Evolutionary conservation across 2,797 vertebrate genomes (phyloP).

Genomic region (Nasua narica): DNA sequence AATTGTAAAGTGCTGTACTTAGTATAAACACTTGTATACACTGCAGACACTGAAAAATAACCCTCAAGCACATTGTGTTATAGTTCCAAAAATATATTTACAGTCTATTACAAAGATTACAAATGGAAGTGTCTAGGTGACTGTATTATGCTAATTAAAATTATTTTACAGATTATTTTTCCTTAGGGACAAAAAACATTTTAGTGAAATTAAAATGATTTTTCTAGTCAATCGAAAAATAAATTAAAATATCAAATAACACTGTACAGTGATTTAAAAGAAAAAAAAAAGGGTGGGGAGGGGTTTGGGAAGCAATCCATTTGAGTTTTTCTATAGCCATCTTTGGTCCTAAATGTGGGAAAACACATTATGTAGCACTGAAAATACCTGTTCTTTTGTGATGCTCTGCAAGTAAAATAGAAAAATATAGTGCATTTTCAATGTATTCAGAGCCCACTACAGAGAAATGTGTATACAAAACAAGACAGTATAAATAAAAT

Average conservation of each 20-base stretch:
- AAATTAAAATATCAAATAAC: conserved; percentile 96
- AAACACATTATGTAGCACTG: conserved; percentile 96
- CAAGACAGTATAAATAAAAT: conserved; percentile 99
- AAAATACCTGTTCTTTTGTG: conserved; percentile 94
- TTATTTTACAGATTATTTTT: conserved; percentile 92
- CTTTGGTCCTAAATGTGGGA: conserved; percentile 99
- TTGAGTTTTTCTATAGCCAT: conserved; percentile 92
- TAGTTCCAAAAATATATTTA: conserved; percentile 99
- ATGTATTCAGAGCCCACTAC: conserved; percentile 98
- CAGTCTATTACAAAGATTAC: conserved; percentile 99
- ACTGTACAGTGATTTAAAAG: conserved; percentile 94
- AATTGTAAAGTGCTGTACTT: conserved; percentile 86
- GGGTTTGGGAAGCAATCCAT: conserved; percentile 79
- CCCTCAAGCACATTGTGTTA: conserved; percentile 95
- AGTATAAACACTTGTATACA: conserved; percentile 86
- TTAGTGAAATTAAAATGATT: conserved; percentile 90
- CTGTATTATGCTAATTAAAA: conserved; percentile 92
- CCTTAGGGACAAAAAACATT: conserved; percentile 82
- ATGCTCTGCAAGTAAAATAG: conserved; percentile 96
- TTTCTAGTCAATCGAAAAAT: conserved; percentile 97
- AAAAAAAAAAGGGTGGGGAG: conserved; percentile 76
- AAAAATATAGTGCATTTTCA: conserved; percentile 99
- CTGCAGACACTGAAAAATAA: conserved; percentile 88
- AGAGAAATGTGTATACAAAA: conserved; percentile 96
- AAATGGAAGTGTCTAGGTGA: conserved; percentile 98